These are phyloP conservation scores for Bombyx mori DNA, from an alignment of 1,140 invertebrate species.

Conservation along the genomic window ASM3026992v2 NC_085112.1:8199501-8200000, in stretches of 20 bases:
- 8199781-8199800: constrained; percentile 69
- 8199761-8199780: constrained; percentile 75
- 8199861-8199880: constrained; percentile 72
- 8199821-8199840: constrained; percentile 48
- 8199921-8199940: constrained; percentile 73
- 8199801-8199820: constrained; percentile 70
- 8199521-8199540: too few relatives aligned
- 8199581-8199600: too few relatives aligned
- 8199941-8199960: constrained; percentile 76
- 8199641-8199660: too few relatives aligned
- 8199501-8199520: too few relatives aligned
- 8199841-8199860: constrained; percentile 57
- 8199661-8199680: background rate
- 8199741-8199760: constrained; percentile 70
- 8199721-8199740: constrained; percentile 20
- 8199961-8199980: constrained; percentile 76
- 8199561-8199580: too few relatives aligned
- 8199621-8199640: too few relatives aligned
- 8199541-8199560: too few relatives aligned
- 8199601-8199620: too few relatives aligned
- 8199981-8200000: constrained; percentile 24
- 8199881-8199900: constrained; percentile 85
- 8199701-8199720: constrained; percentile 4
- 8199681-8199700: background rate
- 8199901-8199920: constrained; percentile 71